These are phyloP conservation scores for Smittia aterrima DNA, from an alignment of 2,888 invertebrate species.

Conservation along the genomic window DNA sequence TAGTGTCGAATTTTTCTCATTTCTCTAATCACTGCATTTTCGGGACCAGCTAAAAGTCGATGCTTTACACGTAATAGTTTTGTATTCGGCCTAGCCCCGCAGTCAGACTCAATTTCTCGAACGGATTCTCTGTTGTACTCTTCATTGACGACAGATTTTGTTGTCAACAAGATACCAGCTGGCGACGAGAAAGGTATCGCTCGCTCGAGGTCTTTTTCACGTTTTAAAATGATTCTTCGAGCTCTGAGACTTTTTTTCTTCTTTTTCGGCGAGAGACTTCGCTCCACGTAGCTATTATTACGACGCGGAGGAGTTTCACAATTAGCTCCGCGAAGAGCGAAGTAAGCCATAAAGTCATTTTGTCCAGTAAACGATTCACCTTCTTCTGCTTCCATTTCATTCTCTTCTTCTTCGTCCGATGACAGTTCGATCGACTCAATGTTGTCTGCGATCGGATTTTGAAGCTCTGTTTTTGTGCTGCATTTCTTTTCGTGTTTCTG, in stretches of 20 bases:
- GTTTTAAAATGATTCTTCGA: neutral
- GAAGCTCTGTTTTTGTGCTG: conserved; percentile 44
- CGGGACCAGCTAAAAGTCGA: neutral
- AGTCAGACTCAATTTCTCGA: neutral
- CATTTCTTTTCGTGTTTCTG: conserved; percentile 57
- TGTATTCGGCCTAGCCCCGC: neutral
- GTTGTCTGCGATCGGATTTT: conserved; percentile 2
- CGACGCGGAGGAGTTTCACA: neutral
- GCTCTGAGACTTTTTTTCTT: neutral
- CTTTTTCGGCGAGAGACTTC: conserved; percentile 34
- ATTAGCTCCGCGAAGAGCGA: neutral
- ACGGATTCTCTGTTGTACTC: neutral
- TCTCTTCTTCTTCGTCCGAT: conserved; percentile 15
- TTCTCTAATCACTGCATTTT: neutral
- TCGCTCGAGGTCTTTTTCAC: conserved; percentile 3
- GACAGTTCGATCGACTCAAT: conserved; percentile 5
- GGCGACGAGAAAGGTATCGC: conserved; percentile 28
- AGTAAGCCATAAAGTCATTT: conserved; percentile 21
- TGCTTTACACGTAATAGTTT: neutral
- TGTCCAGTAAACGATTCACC: neutral
- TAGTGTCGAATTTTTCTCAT: conserved; percentile 28
- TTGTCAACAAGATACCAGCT: conserved; percentile 15
- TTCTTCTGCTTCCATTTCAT: neutral
- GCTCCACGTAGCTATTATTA: neutral
- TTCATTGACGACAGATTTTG: neutral